Conservation (phyloP, 2,797 vertebrate genomes). For the Ptychobarbus kaznakovi region DNA sequence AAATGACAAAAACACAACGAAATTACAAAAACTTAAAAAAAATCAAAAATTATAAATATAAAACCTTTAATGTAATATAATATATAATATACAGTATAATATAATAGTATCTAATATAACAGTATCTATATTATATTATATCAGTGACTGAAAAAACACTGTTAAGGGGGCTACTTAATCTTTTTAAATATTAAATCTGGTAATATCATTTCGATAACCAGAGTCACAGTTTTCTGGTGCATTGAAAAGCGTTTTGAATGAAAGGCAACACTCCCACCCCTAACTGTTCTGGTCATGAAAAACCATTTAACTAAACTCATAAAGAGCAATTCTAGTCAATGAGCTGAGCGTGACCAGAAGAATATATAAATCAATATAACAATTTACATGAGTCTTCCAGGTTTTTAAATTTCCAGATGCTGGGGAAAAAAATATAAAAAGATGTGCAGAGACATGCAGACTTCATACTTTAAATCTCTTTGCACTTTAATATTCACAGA, state of each 20-base stretch:
- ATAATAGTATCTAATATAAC: too few species aligned
- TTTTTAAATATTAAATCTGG: neutral
- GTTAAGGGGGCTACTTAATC: neutral
- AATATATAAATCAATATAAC: neutral
- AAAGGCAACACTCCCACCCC: neutral
- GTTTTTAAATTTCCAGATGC: neutral
- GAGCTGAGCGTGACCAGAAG: neutral
- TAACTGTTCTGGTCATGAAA: neutral
- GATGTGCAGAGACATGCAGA: neutral
- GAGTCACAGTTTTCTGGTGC: neutral
- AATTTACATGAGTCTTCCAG: neutral
- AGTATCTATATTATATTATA: neutral
- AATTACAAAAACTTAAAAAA: neutral
- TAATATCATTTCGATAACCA: neutral
- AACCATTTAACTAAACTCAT: neutral
- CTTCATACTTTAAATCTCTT: neutral
- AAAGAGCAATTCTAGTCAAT: neutral
- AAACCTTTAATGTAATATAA: too few species aligned
- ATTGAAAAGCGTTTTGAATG: neutral
- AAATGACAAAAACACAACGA: neutral
- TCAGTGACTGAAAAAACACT: neutral
- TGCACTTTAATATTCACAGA: neutral
- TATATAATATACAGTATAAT: neutral
- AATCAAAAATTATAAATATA: too few species aligned
- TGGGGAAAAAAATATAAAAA: too few species aligned